Base-by-base conservation (phyloP, 1,140 invertebrate genomes). In the Pomacea maculata region DNA sequence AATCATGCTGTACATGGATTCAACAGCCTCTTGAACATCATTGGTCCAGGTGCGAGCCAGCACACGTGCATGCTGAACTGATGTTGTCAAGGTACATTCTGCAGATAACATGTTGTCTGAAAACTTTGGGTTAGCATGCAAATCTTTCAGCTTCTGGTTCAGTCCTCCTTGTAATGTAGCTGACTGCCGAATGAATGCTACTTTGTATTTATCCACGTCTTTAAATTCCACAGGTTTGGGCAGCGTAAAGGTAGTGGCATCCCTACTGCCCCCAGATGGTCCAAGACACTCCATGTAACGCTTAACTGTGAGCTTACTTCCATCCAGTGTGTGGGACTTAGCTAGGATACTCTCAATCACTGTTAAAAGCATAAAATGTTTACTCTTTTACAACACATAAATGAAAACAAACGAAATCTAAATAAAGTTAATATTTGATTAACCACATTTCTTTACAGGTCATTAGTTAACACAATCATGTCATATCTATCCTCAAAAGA, bases 221-320 rank as follows among this genome's bases (percentile, higher is more conserved):
- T 75, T 21, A 15, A 75, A 29, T 15, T 52, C 19, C 61, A 80
- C 19, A 15, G 79, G 63, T 21, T 80, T 75, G 70, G 79, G 72
- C 61, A 68, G 34, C 52, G 63, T 75, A 61, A 80, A 82, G 17
- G 57, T 67, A 29, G 19, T 79, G 61, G 81, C 78, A 64, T 82
- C 78, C 14, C 67, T 25, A 21, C 73, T 75, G 21, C 80, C 78
- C 45, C 76, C 80, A 15, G 78, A 75, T 34, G 70, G 68, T 21
- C 85, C 85, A 15, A 86, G 68, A 61, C 83, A 85, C 68, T 81
- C 81, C 76, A 83, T 71, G 65, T 86, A 86, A 10, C 82, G 78
- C 65, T 81, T 74, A 19, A 85, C 83, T 15, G 76, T 55, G 19
- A 86, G 74, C 19, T 45, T 9, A 2, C 52, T 52, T 11, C 77